Percentiles rank a stretch among this genome's conserved stretches.
Evolutionary conservation across 35 echinoderm and acorn worm species (phyloP).

Genomic region (Apostichopus californicus): DNA sequence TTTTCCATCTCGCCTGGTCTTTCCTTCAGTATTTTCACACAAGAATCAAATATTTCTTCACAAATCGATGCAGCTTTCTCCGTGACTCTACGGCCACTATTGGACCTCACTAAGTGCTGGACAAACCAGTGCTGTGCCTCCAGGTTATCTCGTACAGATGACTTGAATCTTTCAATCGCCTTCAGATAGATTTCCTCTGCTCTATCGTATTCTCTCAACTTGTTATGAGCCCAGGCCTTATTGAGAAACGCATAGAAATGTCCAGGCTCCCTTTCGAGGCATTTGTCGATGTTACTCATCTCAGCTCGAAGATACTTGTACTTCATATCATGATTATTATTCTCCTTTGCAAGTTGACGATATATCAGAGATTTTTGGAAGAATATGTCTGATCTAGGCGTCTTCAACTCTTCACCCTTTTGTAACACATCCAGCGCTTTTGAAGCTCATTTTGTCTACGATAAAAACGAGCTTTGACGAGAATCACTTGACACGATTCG

Average conservation of each 20-base stretch:
- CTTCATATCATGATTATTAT: background rate
- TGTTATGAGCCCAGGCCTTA: background rate
- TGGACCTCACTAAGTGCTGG: background rate
- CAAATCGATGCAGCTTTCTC: too few relatives aligned
- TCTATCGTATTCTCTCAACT: background rate
- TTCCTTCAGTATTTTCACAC: too few relatives aligned
- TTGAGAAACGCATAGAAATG: background rate
- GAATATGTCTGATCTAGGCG: slow-evolving; percentile 1
- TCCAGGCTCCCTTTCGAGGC: background rate
- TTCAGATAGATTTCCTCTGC: background rate
- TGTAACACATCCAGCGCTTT: background rate
- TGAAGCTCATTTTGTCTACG: background rate
- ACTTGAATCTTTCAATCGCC: background rate
- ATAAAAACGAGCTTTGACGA: slow-evolving; percentile 48
- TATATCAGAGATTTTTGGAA: slow-evolving; percentile 15
- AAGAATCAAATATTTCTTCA: too few relatives aligned
- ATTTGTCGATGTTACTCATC: slow-evolving; percentile 2
- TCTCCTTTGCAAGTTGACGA: background rate
- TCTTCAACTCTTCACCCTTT: slow-evolving; percentile 1
- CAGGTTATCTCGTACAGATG: background rate
- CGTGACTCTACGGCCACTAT: background rate
- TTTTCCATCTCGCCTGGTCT: too few relatives aligned
- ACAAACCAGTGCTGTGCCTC: background rate
- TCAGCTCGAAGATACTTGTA: background rate
- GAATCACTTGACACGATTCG: background rate